Percentiles rank a stretch among this genome's conserved stretches.
Evolutionary conservation across 2,113 vertebrate species (phyloP).

Genomic region (Micromys minutus): DNA sequence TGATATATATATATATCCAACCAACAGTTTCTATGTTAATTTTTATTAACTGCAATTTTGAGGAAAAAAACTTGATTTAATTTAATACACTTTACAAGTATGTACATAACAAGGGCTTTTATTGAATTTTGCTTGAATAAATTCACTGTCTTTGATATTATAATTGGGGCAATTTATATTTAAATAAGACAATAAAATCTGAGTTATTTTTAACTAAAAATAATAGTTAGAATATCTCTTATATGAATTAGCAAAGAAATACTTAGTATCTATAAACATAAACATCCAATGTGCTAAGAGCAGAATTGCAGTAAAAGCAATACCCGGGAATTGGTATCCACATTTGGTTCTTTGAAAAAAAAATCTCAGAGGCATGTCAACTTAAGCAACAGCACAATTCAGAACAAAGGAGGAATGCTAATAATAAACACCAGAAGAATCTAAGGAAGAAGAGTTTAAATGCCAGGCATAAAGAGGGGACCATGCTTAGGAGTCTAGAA

Average conservation of each 20-base stretch:
- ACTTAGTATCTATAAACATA: background rate
- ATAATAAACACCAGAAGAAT: constrained; percentile 6
- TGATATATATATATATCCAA: background rate
- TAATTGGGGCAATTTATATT: constrained; percentile 1
- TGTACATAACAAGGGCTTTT: constrained; percentile 48
- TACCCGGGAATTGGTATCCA: background rate
- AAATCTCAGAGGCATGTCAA: background rate
- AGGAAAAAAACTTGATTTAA: constrained; percentile 7
- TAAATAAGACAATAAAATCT: constrained; percentile 31
- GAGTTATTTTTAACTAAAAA: background rate
- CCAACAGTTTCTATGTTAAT: background rate
- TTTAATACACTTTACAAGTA: constrained; percentile 6
- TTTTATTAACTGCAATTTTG: constrained; percentile 36
- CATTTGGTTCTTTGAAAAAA: constrained; percentile 49
- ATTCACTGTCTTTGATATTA: constrained; percentile 30
- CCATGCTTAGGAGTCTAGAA: background rate
- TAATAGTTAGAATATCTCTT: background rate
- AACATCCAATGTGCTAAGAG: background rate
- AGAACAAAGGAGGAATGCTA: background rate
- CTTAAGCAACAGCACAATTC: background rate
- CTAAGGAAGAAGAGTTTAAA: background rate
- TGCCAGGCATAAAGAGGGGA: background rate
- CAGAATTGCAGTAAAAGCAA: background rate
- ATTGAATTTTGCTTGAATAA: constrained; percentile 47
- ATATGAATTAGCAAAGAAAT: background rate